Evolutionary conservation across 2,888 invertebrate species (phyloP), one percentile per base, ranked within the genome.

Genomic region (Rhynchonema sp.): DNA sequence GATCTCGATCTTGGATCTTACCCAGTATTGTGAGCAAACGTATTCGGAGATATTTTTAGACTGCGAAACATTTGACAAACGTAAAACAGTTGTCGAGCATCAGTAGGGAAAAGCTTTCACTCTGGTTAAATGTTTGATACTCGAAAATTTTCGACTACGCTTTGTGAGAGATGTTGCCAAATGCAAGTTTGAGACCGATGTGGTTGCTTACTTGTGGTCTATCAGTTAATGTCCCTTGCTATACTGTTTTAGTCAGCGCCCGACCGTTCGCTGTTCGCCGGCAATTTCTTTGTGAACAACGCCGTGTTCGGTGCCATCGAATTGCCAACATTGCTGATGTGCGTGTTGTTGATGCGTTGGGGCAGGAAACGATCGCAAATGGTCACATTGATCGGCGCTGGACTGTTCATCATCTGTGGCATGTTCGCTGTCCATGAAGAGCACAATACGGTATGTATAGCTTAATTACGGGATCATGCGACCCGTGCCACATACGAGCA

Each of bases 231-330:
- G n/a, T n/a, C n/a, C n/a, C n/a, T n/a, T n/a, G n/a, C n/a, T n/a
- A n/a, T n/a, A n/a, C n/a, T n/a, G n/a, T 9, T 46, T 3, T 70
- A 71, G 61, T 71, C 71, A 1, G 69, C 69, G 0, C 71, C 70
- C 6, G 69, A 71, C 9, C 62, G 71, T 22, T 66, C 68, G 30
- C 64, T 71, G 54, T 71, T 71, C 63, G 67, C 66, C 53, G 72
- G 72, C 22, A 69, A 70, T 55, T 71, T 70, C 63, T 72, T 72
- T 63, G 60, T 71, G 54, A 71, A 71, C 62, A 71, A 71, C 62
- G 71, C 69, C 29, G 67, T 71, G 38, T 70, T 71, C 1, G 70
- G 71, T 17, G 70, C 69, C 20, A 68, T 71, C 56, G 71, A 71
- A 59, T 63, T 71, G 58, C 71, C 71, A 23, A 72, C 72, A 1